Conservation (phyloP, 2,113 vertebrate species). For the Sapayoa aenigma region DNA sequence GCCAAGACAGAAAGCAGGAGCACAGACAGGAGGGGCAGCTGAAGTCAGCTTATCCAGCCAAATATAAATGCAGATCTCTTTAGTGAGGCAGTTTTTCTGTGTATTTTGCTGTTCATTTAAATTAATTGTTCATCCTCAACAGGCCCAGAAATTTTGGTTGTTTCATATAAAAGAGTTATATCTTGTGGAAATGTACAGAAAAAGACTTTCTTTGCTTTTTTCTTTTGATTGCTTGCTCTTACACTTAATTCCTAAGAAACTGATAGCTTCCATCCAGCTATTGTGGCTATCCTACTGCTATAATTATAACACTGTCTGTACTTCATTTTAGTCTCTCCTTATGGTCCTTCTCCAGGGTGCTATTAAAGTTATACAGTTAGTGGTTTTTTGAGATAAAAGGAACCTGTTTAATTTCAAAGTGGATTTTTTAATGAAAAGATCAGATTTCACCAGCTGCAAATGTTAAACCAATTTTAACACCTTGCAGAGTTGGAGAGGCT, state of each 20-base stretch:
- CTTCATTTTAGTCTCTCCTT: not conserved
- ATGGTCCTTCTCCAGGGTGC: not conserved
- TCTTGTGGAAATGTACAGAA: not conserved
- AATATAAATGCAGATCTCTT: not conserved
- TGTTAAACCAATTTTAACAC: not conserved
- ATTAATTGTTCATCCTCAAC: not conserved
- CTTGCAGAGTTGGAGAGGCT: not conserved
- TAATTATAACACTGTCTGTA: not conserved
- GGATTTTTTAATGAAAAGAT: not conserved
- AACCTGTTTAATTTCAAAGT: not conserved
- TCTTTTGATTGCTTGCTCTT: not conserved
- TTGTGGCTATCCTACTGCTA: not conserved
- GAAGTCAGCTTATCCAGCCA: not conserved
- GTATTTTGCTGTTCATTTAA: not conserved
- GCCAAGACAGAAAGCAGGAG: not conserved
- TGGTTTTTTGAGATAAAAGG: not conserved
- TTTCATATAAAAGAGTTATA: not conserved
- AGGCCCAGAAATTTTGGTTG: not conserved
- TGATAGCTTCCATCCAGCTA: constrained; percentile 17
- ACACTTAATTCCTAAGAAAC: not conserved
- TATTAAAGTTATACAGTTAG: not conserved
- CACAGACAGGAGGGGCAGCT: not conserved
- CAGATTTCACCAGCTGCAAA: not conserved
- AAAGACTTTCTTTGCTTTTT: not conserved
- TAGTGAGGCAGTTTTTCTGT: not conserved